phyloP scores from a whole-genome alignment of 2,797 vertebrate species.

The Garrulus glandarius region DNA sequence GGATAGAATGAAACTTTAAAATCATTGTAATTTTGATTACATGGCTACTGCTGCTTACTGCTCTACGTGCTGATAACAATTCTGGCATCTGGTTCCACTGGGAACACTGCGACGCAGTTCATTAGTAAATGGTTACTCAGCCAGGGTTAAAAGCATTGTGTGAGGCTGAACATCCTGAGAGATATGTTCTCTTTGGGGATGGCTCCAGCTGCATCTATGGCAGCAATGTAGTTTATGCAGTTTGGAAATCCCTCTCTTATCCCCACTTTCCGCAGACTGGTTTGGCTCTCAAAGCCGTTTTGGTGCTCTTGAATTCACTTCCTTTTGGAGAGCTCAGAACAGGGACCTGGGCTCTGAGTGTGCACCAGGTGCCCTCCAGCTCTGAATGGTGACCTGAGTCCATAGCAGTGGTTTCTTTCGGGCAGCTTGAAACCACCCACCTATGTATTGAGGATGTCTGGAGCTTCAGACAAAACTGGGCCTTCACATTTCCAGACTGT shows the following conservation, averaged over 20 bases:
- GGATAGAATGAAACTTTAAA: not conserved
- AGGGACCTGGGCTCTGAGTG: not conserved
- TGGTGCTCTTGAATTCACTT: not conserved
- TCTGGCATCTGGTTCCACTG: not conserved
- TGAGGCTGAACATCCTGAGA: not conserved
- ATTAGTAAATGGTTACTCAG: not conserved
- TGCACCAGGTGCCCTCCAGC: not conserved
- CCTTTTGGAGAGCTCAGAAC: not conserved
- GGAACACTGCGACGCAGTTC: fast-evolving
- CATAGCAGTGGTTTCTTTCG: not conserved
- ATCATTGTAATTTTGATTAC: not conserved
- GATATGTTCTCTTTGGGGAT: not conserved
- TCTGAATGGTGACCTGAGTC: not conserved
- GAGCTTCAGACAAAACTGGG: not conserved
- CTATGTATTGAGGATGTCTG: not conserved
- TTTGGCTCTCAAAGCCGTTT: not conserved
- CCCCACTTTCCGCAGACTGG: not conserved
- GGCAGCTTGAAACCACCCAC: not conserved
- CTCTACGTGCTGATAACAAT: not conserved
- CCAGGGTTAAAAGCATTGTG: not conserved
- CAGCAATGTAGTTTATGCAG: not conserved
- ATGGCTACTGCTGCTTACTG: fast-evolving
- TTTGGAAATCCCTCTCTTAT: not conserved
- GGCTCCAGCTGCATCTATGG: not conserved
- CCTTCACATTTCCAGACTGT: not conserved